Evolutionary conservation across 2,797 vertebrate species (phyloP), one percentile per base, ranked within the genome.

Genomic region (Rhabdomys pumilio): DNA sequence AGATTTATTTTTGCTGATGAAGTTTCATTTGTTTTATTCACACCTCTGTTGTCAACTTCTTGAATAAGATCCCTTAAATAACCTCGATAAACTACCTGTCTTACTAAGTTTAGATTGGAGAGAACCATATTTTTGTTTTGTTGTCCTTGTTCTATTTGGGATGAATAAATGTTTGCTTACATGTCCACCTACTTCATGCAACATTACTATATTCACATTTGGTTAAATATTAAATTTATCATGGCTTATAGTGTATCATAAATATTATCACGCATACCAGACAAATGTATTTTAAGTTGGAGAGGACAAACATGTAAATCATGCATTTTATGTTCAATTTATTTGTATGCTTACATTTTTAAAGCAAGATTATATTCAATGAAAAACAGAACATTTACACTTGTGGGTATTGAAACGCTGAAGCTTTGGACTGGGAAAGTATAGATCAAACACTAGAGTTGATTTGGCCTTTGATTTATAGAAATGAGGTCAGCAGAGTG

Each of bases 171-270:
- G 14, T 73, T 57, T 57, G 3, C 24, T 73, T 38, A 41, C 10
- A 31, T 41, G 0, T 59, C 13, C 50, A 50, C 0, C 0, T 11
- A 8, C 2, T 8, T 72, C 12, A 63, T 13, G 0, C 3, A 22
- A 9, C 4, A 29, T 90, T 72, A 65, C 6, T 59, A 4, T 91
- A 59, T 63, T 77, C 6, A 55, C 55, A 85, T 24, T 90, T 80
- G 1, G 65, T 76, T 84, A n/a, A 93, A 84, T 38, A 50, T 63
- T 85, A 65, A 79, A 12, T 85, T 57, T 65, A 63, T 82, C 22
- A 94, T 19, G 72, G 89, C 53, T 90, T 80, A 88, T 44, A 59
- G 7, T 89, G 20, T 63, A 47, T n/a, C 12, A 79, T 59, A 50
- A 41, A 55, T 57, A 38, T 77, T 57, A 17, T n/a, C 44, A 91